Conservation (phyloP, 2,888 invertebrate species). For the Eupithecia subfuscata region DNA sequence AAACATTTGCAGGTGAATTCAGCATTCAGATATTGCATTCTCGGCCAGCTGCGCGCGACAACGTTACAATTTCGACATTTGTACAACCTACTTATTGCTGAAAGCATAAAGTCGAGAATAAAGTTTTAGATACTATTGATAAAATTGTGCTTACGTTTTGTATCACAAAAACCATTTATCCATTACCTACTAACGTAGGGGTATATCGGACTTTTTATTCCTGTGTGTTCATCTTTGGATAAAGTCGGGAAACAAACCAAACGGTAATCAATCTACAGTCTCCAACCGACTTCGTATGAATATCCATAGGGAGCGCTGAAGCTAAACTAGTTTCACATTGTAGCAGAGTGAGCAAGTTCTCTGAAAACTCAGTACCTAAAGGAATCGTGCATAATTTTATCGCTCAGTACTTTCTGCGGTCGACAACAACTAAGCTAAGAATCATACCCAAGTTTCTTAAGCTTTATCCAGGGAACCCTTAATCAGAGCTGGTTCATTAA, state of each 20-base stretch:
- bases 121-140: background rate
- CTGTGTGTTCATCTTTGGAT: background rate
- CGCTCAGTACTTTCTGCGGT: conserved; percentile 2
- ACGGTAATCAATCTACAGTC: background rate
- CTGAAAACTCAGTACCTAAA: background rate
- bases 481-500: conserved; percentile 35
- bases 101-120: background rate
- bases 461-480: conserved; percentile 27
- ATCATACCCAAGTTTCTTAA: conserved; percentile 18
- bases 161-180: background rate
- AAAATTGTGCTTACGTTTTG: background rate
- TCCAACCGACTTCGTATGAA: background rate
- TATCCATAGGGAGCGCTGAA: background rate
- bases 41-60: background rate
- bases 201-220: background rate
- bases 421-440: background rate
- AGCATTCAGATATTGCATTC: conserved; percentile 25
- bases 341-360: background rate
- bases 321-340: background rate
- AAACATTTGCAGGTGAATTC: conserved; percentile 18
- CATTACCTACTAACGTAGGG: background rate
- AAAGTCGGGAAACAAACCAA: background rate
- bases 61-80: background rate
- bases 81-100: background rate
- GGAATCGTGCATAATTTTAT: background rate